Conservation (phyloP, 2,888 invertebrate genomes). For the Trissoscelio sp. region DNA sequence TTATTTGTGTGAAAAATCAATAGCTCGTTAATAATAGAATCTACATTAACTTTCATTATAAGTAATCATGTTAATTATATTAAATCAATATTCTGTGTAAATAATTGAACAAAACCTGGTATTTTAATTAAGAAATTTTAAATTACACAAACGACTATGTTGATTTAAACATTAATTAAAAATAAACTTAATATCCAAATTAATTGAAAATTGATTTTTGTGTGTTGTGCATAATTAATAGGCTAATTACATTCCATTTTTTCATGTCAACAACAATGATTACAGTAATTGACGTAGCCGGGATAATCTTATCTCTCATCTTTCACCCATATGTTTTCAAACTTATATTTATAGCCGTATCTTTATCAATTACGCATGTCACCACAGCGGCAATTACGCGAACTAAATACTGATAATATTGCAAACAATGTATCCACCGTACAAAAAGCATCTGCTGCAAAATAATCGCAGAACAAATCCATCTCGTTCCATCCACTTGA, state of each 20-base stretch:
- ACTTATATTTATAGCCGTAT: constrained; percentile 34
- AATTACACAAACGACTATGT: no score
- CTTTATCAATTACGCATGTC: constrained; percentile 40
- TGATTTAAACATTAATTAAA: no score
- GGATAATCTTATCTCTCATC: constrained; percentile 37
- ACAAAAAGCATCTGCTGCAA: not conserved
- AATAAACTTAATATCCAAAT: no score
- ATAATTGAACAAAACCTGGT: no score
- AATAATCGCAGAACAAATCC: not conserved
- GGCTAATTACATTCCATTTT: constrained; percentile 4
- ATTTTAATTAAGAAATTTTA: no score
- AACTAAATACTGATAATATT: constrained; percentile 25
- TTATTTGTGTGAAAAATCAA: no score
- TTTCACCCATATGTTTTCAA: constrained; percentile 32
- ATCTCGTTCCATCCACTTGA: not conserved
- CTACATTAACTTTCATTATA: no score
- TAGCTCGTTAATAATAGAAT: no score
- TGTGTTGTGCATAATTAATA: constrained; percentile 15
- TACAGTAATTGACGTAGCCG: constrained; percentile 4
- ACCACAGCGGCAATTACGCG: constrained; percentile 9
- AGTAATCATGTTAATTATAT: no score
- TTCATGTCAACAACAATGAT: not conserved
- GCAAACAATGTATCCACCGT: constrained; percentile 3
- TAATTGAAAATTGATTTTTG: not conserved
- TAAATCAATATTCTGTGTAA: no score